Evolutionary conservation across 2,797 vertebrate genomes (phyloP).

Genomic region (Neostethus bicornis): DNA sequence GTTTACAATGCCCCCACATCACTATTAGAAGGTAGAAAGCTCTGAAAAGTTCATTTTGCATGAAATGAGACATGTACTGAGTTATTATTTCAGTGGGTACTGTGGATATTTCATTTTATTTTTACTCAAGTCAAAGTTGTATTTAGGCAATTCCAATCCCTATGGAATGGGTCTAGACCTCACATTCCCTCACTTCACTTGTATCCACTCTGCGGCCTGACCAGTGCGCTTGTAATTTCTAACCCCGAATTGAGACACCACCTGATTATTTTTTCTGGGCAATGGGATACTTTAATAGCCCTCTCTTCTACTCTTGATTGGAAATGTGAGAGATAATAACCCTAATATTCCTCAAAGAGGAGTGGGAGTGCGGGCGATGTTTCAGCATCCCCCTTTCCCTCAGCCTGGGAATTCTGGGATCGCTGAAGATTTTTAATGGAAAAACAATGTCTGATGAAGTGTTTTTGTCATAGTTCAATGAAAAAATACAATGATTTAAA

Average conservation of each 20-base stretch:
- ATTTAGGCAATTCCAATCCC: conserved; percentile 33
- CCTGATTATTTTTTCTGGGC: conserved; percentile 81
- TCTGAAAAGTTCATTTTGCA: too few relatives aligned
- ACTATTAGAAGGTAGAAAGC: too few relatives aligned
- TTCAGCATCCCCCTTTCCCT: conserved; percentile 37
- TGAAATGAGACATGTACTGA: too few relatives aligned
- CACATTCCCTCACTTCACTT: conserved; percentile 61
- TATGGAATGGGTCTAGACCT: conserved; percentile 60
- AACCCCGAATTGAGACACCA: conserved; percentile 64
- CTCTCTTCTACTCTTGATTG: conserved; percentile 75
- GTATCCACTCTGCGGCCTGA: conserved; percentile 57
- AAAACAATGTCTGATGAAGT: conserved; percentile 51
- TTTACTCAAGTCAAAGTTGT: too few relatives aligned
- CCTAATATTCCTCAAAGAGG: conserved; percentile 64
- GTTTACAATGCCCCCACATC: too few relatives aligned
- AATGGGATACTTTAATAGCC: conserved; percentile 82
- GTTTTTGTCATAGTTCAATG: conserved; percentile 64
- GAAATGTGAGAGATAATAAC: conserved; percentile 79
- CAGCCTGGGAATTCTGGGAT: conserved; percentile 61
- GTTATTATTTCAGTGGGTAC: too few relatives aligned
- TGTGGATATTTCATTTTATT: too few relatives aligned
- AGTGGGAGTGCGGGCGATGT: conserved; percentile 18
- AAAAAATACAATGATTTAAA: conserved; percentile 31
- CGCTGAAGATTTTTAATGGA: conserved; percentile 46
- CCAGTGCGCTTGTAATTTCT: conserved; percentile 64